phyloP scores from a whole-genome alignment of 2,888 invertebrate species.

The Copidosoma aretas region DNA sequence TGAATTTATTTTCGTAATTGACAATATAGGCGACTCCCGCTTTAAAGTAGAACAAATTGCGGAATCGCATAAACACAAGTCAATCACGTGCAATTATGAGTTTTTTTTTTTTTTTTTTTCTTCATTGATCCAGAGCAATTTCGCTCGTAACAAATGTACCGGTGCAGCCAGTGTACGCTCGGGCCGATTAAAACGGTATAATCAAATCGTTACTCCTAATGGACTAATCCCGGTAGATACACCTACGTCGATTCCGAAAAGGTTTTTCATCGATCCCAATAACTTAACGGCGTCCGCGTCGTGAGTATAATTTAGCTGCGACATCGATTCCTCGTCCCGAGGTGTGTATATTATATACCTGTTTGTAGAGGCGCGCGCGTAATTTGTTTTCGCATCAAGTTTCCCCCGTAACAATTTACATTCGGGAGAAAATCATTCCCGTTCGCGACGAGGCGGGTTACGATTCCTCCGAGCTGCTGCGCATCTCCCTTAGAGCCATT shows the following conservation, averaged over 20 bases:
- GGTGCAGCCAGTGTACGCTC: too few relatives aligned
- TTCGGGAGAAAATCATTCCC: conserved; percentile 11
- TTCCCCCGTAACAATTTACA: too few relatives aligned
- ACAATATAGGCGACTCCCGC: background rate
- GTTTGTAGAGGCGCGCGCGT: too few relatives aligned
- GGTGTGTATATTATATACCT: too few relatives aligned
- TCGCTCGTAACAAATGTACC: background rate
- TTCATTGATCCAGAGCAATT: background rate
- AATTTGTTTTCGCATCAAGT: too few relatives aligned
- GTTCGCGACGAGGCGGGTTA: conserved; percentile 13
- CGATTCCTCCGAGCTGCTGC: conserved; percentile 1
- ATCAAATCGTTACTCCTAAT: background rate
- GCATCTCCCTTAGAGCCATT: conserved; percentile 17
- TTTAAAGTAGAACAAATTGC: background rate
- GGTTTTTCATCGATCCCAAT: conserved; percentile 10
- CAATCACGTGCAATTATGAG: background rate
- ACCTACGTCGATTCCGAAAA: background rate
- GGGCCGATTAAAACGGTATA: too few relatives aligned
- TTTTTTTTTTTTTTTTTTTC: background rate
- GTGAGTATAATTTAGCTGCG: too few relatives aligned
- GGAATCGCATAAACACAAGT: background rate
- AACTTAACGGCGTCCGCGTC: too few relatives aligned
- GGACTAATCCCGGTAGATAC: background rate
- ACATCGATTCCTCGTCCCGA: too few relatives aligned
- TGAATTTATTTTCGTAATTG: background rate